phyloP scores from a whole-genome alignment of 2,797 vertebrate genomes.

The Anableps anableps region DNA sequence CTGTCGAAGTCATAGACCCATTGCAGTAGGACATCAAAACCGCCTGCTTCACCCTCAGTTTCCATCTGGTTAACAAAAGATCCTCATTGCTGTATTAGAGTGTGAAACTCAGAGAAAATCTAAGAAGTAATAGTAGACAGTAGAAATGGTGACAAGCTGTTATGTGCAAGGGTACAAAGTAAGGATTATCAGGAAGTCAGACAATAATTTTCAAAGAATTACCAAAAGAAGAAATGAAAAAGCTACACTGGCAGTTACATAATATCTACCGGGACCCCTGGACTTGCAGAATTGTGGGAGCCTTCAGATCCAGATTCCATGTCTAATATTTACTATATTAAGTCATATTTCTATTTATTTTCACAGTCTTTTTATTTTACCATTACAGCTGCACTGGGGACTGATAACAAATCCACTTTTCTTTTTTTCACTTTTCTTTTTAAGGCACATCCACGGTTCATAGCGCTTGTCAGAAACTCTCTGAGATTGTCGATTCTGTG shows the following conservation, averaged over 20 bases:
- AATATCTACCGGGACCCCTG: background rate
- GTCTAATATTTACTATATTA: background rate
- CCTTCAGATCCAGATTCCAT: background rate
- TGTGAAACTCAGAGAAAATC: background rate
- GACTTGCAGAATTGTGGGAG: background rate
- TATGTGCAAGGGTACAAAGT: background rate
- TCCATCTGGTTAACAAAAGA: background rate
- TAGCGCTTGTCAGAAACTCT: background rate
- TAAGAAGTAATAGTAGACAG: background rate
- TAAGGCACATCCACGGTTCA: background rate
- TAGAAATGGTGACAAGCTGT: background rate
- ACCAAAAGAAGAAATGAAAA: background rate
- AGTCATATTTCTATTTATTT: background rate
- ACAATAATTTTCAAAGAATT: background rate
- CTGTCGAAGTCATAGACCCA: background rate
- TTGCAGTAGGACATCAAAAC: background rate
- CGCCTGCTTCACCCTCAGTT: background rate
- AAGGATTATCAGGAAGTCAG: background rate
- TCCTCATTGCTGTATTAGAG: background rate
- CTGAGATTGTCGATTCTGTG: background rate
- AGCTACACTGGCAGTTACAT: background rate
- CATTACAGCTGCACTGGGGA: background rate
- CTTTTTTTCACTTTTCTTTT: background rate
- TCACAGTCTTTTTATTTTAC: background rate
- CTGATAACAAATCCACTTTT: background rate